Conservation (phyloP, 2,888 invertebrate species). For the Drosophila neotestacea region DNA sequence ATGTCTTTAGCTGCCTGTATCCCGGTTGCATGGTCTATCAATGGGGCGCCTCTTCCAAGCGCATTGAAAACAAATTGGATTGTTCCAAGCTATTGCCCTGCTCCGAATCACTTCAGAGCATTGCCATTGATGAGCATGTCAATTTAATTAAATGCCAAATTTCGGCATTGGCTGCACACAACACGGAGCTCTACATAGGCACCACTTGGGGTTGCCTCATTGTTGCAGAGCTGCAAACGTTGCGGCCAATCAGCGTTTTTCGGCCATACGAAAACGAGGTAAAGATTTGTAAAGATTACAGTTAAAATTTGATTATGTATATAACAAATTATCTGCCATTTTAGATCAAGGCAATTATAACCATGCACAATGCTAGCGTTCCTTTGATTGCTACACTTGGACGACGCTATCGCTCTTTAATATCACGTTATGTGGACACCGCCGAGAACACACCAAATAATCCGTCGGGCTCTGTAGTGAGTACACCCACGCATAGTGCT, state of each 20-base stretch:
- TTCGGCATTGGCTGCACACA: slow-evolving; percentile 88
- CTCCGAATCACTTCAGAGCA: slow-evolving; percentile 95
- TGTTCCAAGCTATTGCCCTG: slow-evolving; percentile 96
- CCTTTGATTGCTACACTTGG: slow-evolving; percentile 92
- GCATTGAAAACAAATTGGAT: slow-evolving; percentile 92
- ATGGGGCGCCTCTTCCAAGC: slow-evolving; percentile 90
- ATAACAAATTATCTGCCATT: not conserved
- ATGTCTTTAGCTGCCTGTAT: slow-evolving; percentile 92
- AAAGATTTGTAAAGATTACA: slow-evolving; percentile 40
- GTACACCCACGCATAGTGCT: slow-evolving; percentile 73
- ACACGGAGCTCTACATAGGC: slow-evolving; percentile 93
- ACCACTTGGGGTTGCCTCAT: slow-evolving; percentile 98
- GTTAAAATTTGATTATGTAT: not conserved
- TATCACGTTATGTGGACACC: slow-evolving; percentile 88
- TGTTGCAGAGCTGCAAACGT: slow-evolving; percentile 92
- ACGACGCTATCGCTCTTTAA: slow-evolving; percentile 92
- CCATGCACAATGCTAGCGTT: slow-evolving; percentile 86
- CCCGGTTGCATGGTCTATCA: slow-evolving; percentile 95
- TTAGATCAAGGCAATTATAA: slow-evolving; percentile 88
- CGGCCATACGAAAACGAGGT: slow-evolving; percentile 95
- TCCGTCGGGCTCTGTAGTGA: slow-evolving; percentile 44
- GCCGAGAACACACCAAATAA: slow-evolving; percentile 53
- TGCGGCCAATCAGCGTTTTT: slow-evolving; percentile 96
- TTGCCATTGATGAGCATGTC: slow-evolving; percentile 94
- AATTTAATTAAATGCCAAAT: slow-evolving; percentile 91